Conservation (phyloP, 2,888 invertebrate genomes). For the Thymelicus sylvestris region DNA sequence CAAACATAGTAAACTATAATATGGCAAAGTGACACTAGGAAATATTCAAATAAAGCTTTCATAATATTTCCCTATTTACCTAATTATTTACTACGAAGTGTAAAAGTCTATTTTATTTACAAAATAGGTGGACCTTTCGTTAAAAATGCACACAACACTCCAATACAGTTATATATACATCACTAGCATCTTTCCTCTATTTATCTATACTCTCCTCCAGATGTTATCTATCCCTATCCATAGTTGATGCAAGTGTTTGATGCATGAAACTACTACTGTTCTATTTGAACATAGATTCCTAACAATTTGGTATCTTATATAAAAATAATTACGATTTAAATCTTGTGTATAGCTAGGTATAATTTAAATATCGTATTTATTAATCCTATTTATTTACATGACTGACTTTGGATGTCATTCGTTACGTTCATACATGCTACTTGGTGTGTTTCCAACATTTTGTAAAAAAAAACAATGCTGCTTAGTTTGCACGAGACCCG, state of each 20-base stretch:
- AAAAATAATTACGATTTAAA: conserved; percentile 62
- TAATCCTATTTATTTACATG: conserved; percentile 57
- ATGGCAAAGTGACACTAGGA: conserved; percentile 74
- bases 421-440: conserved; percentile 30
- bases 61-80: conserved; percentile 60
- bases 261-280: conserved; percentile 12
- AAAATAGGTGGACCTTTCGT: conserved; percentile 84
- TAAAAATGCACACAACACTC: conserved; percentile 76
- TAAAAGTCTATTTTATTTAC: conserved; percentile 81
- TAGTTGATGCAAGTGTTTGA: neutral
- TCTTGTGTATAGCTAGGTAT: conserved; percentile 42
- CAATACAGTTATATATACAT: conserved; percentile 48
- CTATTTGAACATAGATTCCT: conserved; percentile 25
- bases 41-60: conserved; percentile 76
- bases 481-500: conserved; percentile 43
- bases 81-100: conserved; percentile 68
- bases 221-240: conserved; percentile 10
- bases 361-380: conserved; percentile 45
- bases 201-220: conserved; percentile 14
- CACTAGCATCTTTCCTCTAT: conserved; percentile 31
- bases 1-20: conserved; percentile 43
- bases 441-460: conserved; percentile 8
- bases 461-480: neutral
- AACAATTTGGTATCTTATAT: conserved; percentile 64
- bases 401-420: conserved; percentile 60